A percentile compares a stretch with the other conserved stretches of the same genome.
Evolutionary conservation across 1,140 invertebrate species (phyloP).

Genomic region (Neotoxoptera formosana): DNA sequence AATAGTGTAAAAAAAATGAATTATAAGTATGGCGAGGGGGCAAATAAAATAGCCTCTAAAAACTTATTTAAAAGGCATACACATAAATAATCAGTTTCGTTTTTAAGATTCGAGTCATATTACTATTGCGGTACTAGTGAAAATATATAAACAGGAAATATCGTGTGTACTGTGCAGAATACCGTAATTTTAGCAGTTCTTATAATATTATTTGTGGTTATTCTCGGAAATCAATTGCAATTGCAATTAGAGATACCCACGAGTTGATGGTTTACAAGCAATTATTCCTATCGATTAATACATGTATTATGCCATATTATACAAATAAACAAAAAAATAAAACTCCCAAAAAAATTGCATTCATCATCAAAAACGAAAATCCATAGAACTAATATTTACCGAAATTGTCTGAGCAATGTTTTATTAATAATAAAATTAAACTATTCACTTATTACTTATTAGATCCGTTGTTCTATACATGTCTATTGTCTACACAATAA

Average conservation of each 20-base stretch:
- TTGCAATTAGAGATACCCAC: background rate
- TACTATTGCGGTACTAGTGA: background rate
- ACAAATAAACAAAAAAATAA: background rate
- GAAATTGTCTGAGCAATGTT: background rate
- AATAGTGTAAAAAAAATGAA: no score
- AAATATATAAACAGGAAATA: slow-evolving; percentile 40
- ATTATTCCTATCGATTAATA: slow-evolving; percentile 19
- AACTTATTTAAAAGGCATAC: background rate
- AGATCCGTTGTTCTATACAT: background rate
- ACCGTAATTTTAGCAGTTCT: background rate
- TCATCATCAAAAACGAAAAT: background rate
- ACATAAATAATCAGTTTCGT: background rate
- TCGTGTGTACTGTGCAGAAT: background rate
- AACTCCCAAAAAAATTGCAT: background rate
- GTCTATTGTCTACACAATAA: no score
- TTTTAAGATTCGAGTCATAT: background rate
- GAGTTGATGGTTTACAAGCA: background rate
- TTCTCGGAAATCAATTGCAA: background rate
- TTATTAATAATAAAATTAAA: background rate
- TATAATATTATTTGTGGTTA: background rate
- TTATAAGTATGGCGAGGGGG: background rate
- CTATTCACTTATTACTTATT: background rate
- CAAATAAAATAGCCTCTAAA: background rate
- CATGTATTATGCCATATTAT: background rate
- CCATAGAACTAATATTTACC: background rate